Evolutionary conservation across 2,888 invertebrate genomes (phyloP).

Genomic region (Elmis aenea): DNA sequence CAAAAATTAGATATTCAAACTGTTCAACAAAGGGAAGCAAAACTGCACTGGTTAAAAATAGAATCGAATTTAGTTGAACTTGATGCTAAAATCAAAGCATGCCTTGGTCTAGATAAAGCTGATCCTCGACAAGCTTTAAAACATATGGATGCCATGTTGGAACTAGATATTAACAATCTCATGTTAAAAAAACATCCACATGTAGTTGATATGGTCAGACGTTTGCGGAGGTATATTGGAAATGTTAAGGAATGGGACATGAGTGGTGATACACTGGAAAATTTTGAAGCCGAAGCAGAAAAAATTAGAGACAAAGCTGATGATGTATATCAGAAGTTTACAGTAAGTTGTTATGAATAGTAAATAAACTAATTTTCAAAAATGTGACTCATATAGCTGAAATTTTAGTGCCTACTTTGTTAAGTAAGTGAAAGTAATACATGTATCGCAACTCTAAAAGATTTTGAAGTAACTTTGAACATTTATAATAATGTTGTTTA

Average conservation of each 20-base stretch:
- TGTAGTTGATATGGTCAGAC: constrained; percentile 69
- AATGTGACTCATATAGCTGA: too few relatives aligned
- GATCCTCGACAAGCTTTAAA: constrained; percentile 69
- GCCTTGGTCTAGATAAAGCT: constrained; percentile 62
- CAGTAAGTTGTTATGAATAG: constrained; percentile 37
- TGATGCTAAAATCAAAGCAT: constrained; percentile 62
- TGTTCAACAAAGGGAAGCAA: constrained; percentile 52
- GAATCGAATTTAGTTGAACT: constrained; percentile 62
- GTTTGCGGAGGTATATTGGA: constrained; percentile 73
- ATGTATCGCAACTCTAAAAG: too few relatives aligned
- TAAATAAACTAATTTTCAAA: too few relatives aligned
- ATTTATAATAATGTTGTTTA: background rate
- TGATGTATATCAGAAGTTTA: constrained; percentile 54
- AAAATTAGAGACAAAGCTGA: constrained; percentile 67
- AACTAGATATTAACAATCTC: constrained; percentile 60
- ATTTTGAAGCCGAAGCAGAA: constrained; percentile 64
- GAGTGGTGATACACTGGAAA: constrained; percentile 53
- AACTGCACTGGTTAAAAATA: constrained; percentile 57
- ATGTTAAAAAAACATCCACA: constrained; percentile 80
- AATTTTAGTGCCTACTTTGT: too few relatives aligned
- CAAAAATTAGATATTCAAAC: constrained; percentile 50
- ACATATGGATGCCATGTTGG: constrained; percentile 57
- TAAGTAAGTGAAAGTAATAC: too few relatives aligned
- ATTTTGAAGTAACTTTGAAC: too few relatives aligned
- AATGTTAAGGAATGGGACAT: constrained; percentile 72